Base-by-base conservation (phyloP, 2,113 vertebrate genomes). In the Trichomycterus rosablanca region DNA sequence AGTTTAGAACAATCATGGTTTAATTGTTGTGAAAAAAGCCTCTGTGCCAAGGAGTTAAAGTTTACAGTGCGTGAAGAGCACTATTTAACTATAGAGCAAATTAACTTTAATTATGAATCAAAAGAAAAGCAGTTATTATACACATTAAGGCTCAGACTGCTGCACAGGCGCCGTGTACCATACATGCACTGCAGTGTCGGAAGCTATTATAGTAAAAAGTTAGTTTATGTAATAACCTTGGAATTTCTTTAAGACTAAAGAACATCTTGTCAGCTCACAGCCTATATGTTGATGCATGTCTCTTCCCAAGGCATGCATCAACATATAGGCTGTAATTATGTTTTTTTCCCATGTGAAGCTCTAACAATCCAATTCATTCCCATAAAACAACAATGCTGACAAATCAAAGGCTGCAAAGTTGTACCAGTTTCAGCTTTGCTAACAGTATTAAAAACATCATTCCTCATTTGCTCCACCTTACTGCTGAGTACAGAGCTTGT, bases 241-340 rank as follows among this genome's bases (percentile, higher is more conserved):
- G 6, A 44, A 42, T 49, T 45, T 53, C 28, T 42, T 26, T 39
- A 6, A 22, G 22, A 16, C 14, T 28, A 14, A 48, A 12, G 5
- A 55, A 15, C 54, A 16, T 19, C 14, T 34, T 20, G n/a, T 7
- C 2, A 32, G 40, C 49, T 22, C 32, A 19, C 1, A 39, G 40
- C n/a, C 49, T 71, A 37, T 66, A 37, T 66, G 42, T 65, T 65
- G 49, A 55, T 70, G 9, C 55, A 48, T 59, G 59, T 58, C 55
- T 70, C 6, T 59, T 59, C 39, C 28, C 42, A 34, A 64, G 61
- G 49, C 30, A 11, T 22, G 9, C 32, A 65, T 55, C 10, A 52
- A 51, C 48, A 40, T 40, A 24, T 5, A 49, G 20, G 34, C 42
- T 66, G 43, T 43, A 60, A 60, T 54, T 56, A 64, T n/a, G 4